A percentile compares a stretch with the other conserved stretches of the same genome.
phyloP scores from a whole-genome alignment of 2,113 vertebrate species.

The Salvator merianae region DNA sequence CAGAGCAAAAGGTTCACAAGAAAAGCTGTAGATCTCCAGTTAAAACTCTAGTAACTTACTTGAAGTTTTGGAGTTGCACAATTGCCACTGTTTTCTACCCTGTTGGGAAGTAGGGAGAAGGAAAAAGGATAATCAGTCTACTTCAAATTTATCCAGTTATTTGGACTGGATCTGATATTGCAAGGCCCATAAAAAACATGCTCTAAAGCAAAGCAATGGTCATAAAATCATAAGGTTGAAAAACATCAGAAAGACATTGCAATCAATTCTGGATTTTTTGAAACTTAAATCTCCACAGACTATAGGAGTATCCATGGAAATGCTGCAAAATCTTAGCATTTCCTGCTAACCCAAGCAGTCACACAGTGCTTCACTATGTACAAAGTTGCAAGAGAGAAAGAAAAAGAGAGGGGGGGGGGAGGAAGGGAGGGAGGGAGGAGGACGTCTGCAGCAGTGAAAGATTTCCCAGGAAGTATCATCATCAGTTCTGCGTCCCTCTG shows the following conservation, averaged over 20 bases:
- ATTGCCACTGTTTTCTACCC: conserved; percentile 74
- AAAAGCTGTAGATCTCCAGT: neutral
- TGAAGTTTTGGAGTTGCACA: conserved; percentile 72
- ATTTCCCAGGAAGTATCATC: no score
- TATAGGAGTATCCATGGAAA: no score
- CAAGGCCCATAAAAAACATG: neutral
- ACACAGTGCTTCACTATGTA: no score
- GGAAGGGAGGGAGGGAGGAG: no score
- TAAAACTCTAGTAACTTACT: conserved; percentile 52
- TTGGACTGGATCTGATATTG: neutral
- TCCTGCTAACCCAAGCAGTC: no score
- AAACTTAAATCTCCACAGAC: neutral
- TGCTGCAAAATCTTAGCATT: no score
- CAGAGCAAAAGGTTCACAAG: no score
- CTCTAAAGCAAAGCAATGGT: neutral
- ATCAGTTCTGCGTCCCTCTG: no score
- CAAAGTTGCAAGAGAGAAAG: no score
- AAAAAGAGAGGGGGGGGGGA: no score
- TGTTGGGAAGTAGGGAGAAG: neutral
- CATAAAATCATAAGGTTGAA: neutral
- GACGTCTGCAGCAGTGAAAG: no score
- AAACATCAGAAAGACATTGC: neutral
- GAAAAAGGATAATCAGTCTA: neutral
- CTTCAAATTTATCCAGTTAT: neutral
- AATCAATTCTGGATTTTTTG: neutral